Base-by-base conservation (phyloP, 2,113 vertebrate genomes). In the Misgurnus mizolepis region DNA sequence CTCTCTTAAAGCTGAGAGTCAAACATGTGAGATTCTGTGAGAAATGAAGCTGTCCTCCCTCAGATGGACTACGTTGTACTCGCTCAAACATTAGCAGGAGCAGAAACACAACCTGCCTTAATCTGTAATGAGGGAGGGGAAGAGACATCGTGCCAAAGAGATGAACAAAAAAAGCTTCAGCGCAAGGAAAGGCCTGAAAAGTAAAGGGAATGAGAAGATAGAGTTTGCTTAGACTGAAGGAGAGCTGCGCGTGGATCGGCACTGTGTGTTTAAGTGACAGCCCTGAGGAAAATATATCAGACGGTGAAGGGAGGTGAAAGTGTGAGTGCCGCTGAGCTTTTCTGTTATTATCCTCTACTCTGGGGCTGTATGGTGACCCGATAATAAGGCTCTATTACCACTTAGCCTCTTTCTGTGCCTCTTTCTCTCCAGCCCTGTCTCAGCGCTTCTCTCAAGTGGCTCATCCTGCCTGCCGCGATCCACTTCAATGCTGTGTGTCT, bases 371-470 rank as follows among this genome's bases (percentile, higher is more conserved):
- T 50, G 72, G 80, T 85, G 85, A 85, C 81, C 83, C 47, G 55
- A 79, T 88, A 86, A 85, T 85, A 76, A 78, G 75, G 76, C 80
- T 82, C 68, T 84, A 83, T 86, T 83, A 88, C 86, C 78, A 79
- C 79, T 78, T 77, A 73, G 70, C 62, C 87, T 78, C 86, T 83
- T 86, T 83, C 70, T 61, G 83, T 85, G 76, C 88, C 89, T 79
- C 89, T 79, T 68, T 39, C 72, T 80, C 78, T 80, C 76, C 75
- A 91, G 88, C 84, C 85, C 61, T 39, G 67, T 66, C 83, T 86
- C 85, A 89, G 79, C 83, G 62, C 89, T 79, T 78, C 85, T 88
- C 80, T 88, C 68, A 89, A 92, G 92, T 91, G 87, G 88, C 88
- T 86, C 67, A 84, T 91, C 87, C 67, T 87, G 90, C 89, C 91